Percentiles rank a stretch among this genome's conserved stretches.
Evolutionary conservation across 2,113 vertebrate genomes (phyloP).

Genomic region (Daubentonia madagascariensis): DNA sequence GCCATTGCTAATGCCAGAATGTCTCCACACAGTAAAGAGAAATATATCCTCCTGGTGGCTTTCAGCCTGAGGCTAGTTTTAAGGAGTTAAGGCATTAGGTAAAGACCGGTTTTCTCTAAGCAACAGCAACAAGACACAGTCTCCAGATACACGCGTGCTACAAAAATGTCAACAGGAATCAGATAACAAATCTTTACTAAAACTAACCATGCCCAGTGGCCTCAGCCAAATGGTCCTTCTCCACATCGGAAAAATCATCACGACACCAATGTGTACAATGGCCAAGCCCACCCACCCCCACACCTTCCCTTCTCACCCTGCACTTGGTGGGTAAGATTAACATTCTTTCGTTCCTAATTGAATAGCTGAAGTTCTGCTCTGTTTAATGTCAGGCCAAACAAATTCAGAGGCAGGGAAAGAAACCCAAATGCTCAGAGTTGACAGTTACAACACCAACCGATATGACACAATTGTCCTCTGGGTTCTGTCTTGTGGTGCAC

Average conservation of each 20-base stretch:
- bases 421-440: background rate
- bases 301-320: fast-evolving
- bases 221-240: background rate
- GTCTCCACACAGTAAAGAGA: background rate
- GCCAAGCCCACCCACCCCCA: background rate
- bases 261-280: no score
- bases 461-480: background rate
- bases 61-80: background rate
- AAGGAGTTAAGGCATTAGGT: background rate
- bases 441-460: background rate
- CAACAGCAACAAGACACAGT: background rate
- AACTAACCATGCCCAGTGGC: background rate
- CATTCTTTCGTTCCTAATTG: background rate
- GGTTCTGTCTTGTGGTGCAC: fast-evolving
- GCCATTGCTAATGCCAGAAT: no score
- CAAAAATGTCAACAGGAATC: background rate
- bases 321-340: background rate
- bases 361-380: background rate
- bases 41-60: background rate
- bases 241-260: no score
- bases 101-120: background rate
- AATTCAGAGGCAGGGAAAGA: background rate
- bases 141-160: background rate
- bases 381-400: background rate
- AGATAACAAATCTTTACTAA: background rate